Evolutionary conservation across 1,140 invertebrate species (phyloP).

Genomic region (Microplitis demolitor): DNA sequence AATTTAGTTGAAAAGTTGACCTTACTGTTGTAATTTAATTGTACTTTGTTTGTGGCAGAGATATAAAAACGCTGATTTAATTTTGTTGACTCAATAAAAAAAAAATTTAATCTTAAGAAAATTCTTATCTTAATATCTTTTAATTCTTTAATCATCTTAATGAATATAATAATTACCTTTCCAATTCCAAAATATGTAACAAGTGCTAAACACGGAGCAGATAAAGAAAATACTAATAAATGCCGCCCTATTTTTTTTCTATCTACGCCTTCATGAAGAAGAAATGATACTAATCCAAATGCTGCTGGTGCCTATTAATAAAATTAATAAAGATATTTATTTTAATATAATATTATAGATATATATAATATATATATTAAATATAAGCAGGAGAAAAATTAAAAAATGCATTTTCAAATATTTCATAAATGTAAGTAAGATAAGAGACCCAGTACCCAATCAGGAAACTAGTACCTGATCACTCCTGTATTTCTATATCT

Average conservation of each 20-base stretch:
- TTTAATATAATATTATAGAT: too few species aligned
- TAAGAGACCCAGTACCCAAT: too few species aligned
- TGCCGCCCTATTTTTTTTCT: slow-evolving; percentile 85
- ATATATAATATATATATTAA: too few species aligned
- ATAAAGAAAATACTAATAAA: slow-evolving; percentile 90
- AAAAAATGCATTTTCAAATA: not conserved
- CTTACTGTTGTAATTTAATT: not conserved
- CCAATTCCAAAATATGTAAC: slow-evolving; percentile 93
- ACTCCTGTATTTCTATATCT: too few species aligned
- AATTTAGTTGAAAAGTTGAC: too few species aligned
- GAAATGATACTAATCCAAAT: slow-evolving; percentile 96
- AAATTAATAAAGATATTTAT: not conserved
- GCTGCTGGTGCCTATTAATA: slow-evolving; percentile 85
- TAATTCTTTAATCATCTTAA: not conserved
- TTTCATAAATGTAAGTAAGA: too few species aligned
- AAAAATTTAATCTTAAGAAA: too few species aligned
- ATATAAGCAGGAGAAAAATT: not conserved
- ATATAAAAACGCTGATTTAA: not conserved
- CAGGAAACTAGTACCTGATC: too few species aligned
- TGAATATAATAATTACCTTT: slow-evolving; percentile 68
- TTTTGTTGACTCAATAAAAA: not conserved
- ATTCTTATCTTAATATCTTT: too few species aligned
- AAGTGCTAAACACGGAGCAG: slow-evolving; percentile 89
- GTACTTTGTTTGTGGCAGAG: not conserved
- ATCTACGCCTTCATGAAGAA: slow-evolving; percentile 94